phyloP scores from a whole-genome alignment of 2,888 invertebrate species.

The Phanerotoma sp. region DNA sequence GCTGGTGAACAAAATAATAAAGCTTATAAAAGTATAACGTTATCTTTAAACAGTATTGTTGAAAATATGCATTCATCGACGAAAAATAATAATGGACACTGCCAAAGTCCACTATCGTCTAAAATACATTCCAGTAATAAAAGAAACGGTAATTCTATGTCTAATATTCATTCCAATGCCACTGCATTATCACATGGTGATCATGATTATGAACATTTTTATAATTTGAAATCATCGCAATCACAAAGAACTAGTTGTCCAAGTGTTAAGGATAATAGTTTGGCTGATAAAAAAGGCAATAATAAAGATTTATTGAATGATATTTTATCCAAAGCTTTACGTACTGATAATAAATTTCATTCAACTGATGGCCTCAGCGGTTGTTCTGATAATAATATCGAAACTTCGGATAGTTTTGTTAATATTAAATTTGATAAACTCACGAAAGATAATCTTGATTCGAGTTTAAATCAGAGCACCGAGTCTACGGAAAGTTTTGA shows the following conservation, averaged over 20 bases:
- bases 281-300: slow-evolving; percentile 25
- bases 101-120: slow-evolving; percentile 19
- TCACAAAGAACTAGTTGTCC: slow-evolving; percentile 25
- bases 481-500: slow-evolving; percentile 46
- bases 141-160: slow-evolving; percentile 34
- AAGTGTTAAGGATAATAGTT: slow-evolving; percentile 24
- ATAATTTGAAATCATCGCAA: too few relatives aligned
- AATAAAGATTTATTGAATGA: slow-evolving; percentile 31
- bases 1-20: slow-evolving; percentile 1
- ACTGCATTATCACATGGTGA: too few relatives aligned
- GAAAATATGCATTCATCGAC: slow-evolving; percentile 25
- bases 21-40: slow-evolving; percentile 33
- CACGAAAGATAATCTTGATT: slow-evolving; percentile 34
- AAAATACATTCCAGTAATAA: slow-evolving; percentile 31
- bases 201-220: too few relatives aligned
- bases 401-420: slow-evolving; percentile 50
- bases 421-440: slow-evolving; percentile 46
- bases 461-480: slow-evolving; percentile 43
- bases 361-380: slow-evolving; percentile 40
- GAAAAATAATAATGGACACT: slow-evolving; percentile 21
- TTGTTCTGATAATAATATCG: slow-evolving; percentile 47
- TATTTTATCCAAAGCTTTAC: slow-evolving; percentile 28
- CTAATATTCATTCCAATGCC: slow-evolving; percentile 33
- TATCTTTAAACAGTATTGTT: slow-evolving; percentile 39
- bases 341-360: slow-evolving; percentile 25